A percentile compares a stretch with the other conserved stretches of the same genome.
These are phyloP conservation scores for Carcharodon carcharias DNA, from an alignment of 2,797 vertebrate genomes.

Conservation along the genomic window DNA sequence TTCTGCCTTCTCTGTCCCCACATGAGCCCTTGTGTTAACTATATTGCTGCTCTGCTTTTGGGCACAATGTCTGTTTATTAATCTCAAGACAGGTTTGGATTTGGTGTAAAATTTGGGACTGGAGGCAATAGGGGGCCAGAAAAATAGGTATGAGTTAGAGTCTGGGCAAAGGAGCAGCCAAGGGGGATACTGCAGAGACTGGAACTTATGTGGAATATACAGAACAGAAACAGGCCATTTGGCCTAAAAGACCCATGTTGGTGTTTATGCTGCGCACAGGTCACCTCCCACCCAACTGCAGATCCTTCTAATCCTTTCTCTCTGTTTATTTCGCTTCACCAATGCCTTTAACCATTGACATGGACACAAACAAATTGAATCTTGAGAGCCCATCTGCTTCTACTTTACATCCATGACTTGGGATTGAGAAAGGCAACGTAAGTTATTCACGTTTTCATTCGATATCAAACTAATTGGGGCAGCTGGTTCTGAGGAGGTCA, in stretches of 20 bases:
- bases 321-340: too few species aligned
- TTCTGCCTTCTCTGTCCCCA: background rate
- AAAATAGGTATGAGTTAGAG: background rate
- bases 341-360: too few species aligned
- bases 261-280: background rate
- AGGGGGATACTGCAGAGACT: background rate
- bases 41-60: background rate
- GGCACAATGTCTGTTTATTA: background rate
- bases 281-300: too few species aligned
- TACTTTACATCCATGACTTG: too few species aligned
- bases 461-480: background rate
- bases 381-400: too few species aligned
- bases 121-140: background rate
- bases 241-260: background rate
- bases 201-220: too few species aligned
- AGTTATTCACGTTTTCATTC: background rate
- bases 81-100: background rate
- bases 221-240: too few species aligned
- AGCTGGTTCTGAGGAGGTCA: too few species aligned
- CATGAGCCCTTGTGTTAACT: background rate
- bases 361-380: too few species aligned
- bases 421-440: background rate
- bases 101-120: background rate
- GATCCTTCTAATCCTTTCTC: too few species aligned
- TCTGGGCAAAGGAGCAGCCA: too few species aligned